These are phyloP conservation scores for Puntigrus tetrazona DNA, from an alignment of 2,113 vertebrate genomes.

Conservation along the genomic window DNA sequence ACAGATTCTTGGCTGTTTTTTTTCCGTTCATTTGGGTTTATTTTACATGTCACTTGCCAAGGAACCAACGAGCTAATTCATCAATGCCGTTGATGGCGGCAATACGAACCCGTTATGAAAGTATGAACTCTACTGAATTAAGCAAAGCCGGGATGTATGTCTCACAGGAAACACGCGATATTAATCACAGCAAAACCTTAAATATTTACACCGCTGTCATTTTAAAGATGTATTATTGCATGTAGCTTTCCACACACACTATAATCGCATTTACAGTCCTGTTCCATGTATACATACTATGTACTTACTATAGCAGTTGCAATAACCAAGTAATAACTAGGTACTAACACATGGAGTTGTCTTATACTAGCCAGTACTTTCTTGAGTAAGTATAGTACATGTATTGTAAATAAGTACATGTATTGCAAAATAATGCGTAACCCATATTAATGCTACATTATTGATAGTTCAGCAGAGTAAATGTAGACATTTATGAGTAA, in stretches of 20 bases:
- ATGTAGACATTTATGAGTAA: not conserved
- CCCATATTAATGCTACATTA: not conserved
- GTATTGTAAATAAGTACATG: not conserved
- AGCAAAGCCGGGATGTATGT: not conserved
- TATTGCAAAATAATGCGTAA: not conserved
- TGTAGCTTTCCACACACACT: not conserved
- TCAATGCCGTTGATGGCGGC: not conserved
- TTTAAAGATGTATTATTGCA: not conserved
- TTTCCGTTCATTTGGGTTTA: not conserved
- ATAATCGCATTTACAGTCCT: not conserved
- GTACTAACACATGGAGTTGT: no score
- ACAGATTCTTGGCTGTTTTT: not conserved
- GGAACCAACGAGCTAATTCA: conserved; percentile 8
- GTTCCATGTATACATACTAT: not conserved
- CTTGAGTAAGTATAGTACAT: not conserved
- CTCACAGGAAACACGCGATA: not conserved
- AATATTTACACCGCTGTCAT: conserved; percentile 2
- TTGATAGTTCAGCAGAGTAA: not conserved
- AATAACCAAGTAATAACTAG: not conserved
- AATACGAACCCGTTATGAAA: not conserved
- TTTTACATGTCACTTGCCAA: conserved; percentile 8
- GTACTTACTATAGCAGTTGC: no score
- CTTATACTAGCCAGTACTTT: no score
- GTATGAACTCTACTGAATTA: not conserved
- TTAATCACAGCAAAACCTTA: not conserved